Evolutionary conservation across 2,797 vertebrate species (phyloP).

Genomic region (Semaprochilodus insignis): DNA sequence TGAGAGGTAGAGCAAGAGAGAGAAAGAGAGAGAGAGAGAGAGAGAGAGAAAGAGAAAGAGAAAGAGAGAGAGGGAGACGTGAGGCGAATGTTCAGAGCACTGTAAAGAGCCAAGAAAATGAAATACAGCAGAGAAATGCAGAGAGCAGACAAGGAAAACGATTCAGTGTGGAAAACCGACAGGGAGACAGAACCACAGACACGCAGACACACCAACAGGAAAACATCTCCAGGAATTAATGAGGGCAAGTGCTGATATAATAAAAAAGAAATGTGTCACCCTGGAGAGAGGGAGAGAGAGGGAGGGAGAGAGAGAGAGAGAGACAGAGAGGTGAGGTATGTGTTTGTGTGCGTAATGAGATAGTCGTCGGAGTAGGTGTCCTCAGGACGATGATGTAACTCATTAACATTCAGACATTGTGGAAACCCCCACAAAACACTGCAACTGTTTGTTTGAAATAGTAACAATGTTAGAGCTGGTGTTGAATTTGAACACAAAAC

Average conservation of each 20-base stretch:
- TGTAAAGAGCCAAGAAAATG: constrained; percentile 30
- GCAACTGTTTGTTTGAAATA: background rate
- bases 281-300: background rate
- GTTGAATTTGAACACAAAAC: no score
- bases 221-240: constrained; percentile 3
- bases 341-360: background rate
- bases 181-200: constrained; percentile 17
- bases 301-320: no score
- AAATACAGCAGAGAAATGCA: constrained; percentile 23
- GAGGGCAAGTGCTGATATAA: constrained; percentile 4
- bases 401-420: background rate
- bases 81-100: constrained; percentile 12
- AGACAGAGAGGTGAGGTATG: background rate
- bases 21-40: background rate
- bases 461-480: background rate
- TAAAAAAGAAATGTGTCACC: constrained; percentile 6
- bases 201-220: constrained; percentile 12
- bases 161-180: background rate
- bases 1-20: no score
- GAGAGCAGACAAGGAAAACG: constrained; percentile 3
- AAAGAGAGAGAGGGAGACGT: constrained; percentile 1
- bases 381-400: background rate
- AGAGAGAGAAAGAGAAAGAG: background rate
- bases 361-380: background rate
- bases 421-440: background rate